A percentile compares a stretch with the other conserved stretches of the same genome.
Conservation (phyloP, 2,113 vertebrate genomes). For the Phodopus roborovskii region DNA sequence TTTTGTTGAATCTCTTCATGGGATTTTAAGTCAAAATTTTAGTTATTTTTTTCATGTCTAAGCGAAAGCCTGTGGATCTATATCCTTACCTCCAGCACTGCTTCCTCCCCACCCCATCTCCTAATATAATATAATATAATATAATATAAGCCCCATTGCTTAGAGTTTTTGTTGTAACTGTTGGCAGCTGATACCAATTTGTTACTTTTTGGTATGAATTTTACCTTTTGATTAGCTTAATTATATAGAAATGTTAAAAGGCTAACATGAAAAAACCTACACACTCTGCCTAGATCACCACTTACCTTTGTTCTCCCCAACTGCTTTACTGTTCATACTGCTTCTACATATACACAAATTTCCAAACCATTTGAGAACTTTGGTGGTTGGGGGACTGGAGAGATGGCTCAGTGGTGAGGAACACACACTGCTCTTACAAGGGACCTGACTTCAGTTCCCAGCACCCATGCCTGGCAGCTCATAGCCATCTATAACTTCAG, state of each 20-base stretch:
- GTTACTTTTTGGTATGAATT: not conserved
- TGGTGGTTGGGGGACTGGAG: not conserved
- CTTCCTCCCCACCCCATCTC: not conserved
- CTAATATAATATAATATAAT: too few relatives aligned
- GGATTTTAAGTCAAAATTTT: slow-evolving; percentile 29
- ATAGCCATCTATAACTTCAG: not conserved
- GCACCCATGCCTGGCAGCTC: not conserved
- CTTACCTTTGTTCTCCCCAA: not conserved
- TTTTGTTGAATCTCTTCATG: not conserved
- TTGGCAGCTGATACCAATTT: not conserved
- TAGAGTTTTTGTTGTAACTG: not conserved
- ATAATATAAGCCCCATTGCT: too few relatives aligned
- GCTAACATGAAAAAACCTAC: not conserved
- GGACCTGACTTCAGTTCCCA: not conserved
- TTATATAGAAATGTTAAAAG: slow-evolving; percentile 17
- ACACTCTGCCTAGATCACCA: not conserved
- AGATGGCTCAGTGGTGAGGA: not conserved
- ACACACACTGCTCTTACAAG: not conserved
- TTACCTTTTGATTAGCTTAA: not conserved
- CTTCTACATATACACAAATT: not conserved
- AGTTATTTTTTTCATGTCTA: not conserved
- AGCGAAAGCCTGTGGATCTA: not conserved
- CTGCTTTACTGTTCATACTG: not conserved
- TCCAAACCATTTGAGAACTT: slow-evolving; percentile 9
- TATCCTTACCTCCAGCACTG: not conserved